Conservation (phyloP, 2,797 vertebrate genomes). For the Sebastes flavidus region DNA sequence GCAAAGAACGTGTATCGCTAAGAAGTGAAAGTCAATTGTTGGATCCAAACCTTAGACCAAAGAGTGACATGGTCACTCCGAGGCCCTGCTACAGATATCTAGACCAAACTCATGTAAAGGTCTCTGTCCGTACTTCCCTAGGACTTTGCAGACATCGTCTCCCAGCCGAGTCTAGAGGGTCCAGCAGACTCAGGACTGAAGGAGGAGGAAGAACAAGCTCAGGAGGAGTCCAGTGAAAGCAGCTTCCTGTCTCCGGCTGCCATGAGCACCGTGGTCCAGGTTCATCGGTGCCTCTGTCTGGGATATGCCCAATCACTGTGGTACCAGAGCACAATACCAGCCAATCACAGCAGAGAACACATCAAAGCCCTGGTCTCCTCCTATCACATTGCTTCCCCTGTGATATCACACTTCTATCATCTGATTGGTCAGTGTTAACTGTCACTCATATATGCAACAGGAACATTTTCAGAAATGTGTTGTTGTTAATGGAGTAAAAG, state of each 20-base stretch:
- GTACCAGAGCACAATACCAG: conserved; percentile 83
- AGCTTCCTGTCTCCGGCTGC: conserved; percentile 80
- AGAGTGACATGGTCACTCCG: not conserved
- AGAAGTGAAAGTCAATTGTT: not conserved
- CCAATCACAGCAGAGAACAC: conserved; percentile 83
- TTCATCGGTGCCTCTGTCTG: conserved; percentile 90
- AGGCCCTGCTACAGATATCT: not conserved
- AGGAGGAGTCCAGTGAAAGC: conserved; percentile 56
- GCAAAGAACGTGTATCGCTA: not conserved
- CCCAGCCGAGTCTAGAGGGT: conserved; percentile 87
- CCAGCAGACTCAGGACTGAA: conserved; percentile 71
- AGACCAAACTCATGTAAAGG: not conserved
- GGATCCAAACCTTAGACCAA: too few species aligned
- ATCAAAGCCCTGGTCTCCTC: conserved; percentile 88
- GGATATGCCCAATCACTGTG: conserved; percentile 88
- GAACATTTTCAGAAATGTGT: not conserved
- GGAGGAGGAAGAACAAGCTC: conserved; percentile 54
- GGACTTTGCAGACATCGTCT: conserved; percentile 93
- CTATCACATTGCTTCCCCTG: conserved; percentile 89
- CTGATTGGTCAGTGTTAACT: conserved; percentile 86
- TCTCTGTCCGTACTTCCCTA: conserved; percentile 50
- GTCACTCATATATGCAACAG: not conserved
- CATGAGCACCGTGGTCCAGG: conserved; percentile 84
- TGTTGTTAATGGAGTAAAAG: not conserved
- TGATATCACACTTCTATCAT: conserved; percentile 90